Percentiles rank a stretch among this genome's conserved stretches.
Evolutionary conservation across 1,140 invertebrate species (phyloP).

Genomic region (Araneus ventricosus): DNA sequence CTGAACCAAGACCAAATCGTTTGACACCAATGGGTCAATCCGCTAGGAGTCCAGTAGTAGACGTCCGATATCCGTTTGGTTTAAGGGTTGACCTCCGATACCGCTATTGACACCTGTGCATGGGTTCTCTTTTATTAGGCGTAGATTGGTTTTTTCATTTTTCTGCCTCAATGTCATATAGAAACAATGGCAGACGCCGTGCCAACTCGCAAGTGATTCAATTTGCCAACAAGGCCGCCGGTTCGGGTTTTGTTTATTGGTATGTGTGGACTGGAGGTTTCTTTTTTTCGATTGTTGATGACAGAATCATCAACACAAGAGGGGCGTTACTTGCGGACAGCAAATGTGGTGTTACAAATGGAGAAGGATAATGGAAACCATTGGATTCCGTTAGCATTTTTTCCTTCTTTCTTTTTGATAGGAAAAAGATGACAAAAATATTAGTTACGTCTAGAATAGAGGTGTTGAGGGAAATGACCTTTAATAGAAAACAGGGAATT

Average conservation of each 20-base stretch:
- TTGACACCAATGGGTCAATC: conserved; percentile 70
- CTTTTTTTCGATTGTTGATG: conserved; percentile 44
- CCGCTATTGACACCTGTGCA: conserved; percentile 23
- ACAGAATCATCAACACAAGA: conserved; percentile 19
- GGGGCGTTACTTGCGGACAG: neutral
- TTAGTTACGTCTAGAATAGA: neutral
- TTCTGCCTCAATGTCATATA: conserved; percentile 62
- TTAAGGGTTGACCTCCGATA: conserved; percentile 57
- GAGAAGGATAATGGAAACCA: conserved; percentile 9
- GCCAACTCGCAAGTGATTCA: conserved; percentile 18
- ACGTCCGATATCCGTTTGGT: conserved; percentile 54
- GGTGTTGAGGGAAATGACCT: conserved; percentile 36
- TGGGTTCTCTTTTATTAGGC: conserved; percentile 42
- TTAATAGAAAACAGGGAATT: conserved; percentile 9
- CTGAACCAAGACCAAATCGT: conserved; percentile 67
- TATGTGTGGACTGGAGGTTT: neutral
- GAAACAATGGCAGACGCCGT: conserved; percentile 24
- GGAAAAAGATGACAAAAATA: neutral
- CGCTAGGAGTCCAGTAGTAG: neutral
- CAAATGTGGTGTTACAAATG: neutral
- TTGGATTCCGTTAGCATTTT: conserved; percentile 1
- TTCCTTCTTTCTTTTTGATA: neutral
- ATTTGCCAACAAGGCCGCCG: conserved; percentile 1
- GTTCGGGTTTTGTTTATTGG: neutral
- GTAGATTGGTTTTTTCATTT: conserved; percentile 53